A percentile compares a stretch with the other conserved stretches of the same genome.
Evolutionary conservation across 2,888 invertebrate genomes (phyloP).

Genomic region (Tinea semifulvella): DNA sequence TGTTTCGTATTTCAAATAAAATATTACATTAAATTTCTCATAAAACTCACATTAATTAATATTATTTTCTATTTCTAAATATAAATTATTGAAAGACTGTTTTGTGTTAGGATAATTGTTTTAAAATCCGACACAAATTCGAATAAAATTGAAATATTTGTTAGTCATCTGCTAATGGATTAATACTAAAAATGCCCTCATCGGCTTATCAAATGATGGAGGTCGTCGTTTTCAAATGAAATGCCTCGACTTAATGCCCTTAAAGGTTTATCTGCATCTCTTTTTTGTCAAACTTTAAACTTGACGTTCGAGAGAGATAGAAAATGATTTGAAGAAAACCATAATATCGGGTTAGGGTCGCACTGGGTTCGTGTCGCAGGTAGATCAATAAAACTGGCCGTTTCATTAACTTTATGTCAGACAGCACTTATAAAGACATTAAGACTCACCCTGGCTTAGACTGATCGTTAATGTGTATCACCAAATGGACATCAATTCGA

Average conservation of each 20-base stretch:
- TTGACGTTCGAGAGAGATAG: conserved; percentile 28
- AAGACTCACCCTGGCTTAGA: conserved; percentile 35
- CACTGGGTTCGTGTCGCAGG: conserved; percentile 53
- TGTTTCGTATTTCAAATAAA: conserved; percentile 31
- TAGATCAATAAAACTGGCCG: conserved; percentile 60
- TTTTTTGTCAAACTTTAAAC: conserved; percentile 22
- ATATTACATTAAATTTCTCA: not conserved
- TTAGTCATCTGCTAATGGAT: conserved; percentile 39
- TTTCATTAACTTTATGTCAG: conserved; percentile 58
- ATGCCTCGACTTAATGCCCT: conserved; percentile 49
- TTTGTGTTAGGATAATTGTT: not conserved
- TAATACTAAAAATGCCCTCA: conserved; percentile 54
- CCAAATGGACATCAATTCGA: conserved; percentile 26
- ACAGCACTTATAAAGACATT: conserved; percentile 66
- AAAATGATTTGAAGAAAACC: conserved; percentile 54
- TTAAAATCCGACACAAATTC: conserved; percentile 9
- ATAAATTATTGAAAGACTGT: not conserved
- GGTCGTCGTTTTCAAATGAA: conserved; percentile 54
- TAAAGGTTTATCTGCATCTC: conserved; percentile 27
- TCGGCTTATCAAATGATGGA: conserved; percentile 60
- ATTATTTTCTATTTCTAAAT: conserved; percentile 5
- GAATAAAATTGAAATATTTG: conserved; percentile 39
- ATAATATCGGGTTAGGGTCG: conserved; percentile 53
- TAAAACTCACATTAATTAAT: not conserved
- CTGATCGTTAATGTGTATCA: conserved; percentile 31